Evolutionary conservation across 1,140 invertebrate species (phyloP).

Genomic region (Diorhabda sublineata): DNA sequence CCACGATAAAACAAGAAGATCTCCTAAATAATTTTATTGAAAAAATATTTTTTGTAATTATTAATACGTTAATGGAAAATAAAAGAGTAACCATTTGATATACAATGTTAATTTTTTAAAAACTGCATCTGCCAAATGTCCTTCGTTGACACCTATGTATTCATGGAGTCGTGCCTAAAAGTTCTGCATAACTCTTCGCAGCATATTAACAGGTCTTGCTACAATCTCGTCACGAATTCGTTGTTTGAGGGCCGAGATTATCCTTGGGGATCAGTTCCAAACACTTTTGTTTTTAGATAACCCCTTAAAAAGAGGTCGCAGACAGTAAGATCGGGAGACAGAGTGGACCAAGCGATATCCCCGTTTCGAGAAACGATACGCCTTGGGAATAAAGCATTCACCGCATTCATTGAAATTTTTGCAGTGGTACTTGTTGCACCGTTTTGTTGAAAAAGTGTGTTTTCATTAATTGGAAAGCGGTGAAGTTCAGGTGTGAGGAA

Average conservation of each 20-base stretch:
- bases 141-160: slow-evolving; percentile 48
- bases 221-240: slow-evolving; percentile 24
- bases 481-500: too few species aligned
- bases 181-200: slow-evolving; percentile 20
- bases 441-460: too few species aligned
- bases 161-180: slow-evolving; percentile 23
- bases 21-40: slow-evolving; percentile 19
- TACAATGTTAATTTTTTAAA: slow-evolving; percentile 16
- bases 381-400: slow-evolving; percentile 7
- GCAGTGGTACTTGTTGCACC: too few species aligned
- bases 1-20: background rate
- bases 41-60: slow-evolving; percentile 6
- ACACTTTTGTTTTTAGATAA: too few species aligned
- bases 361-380: background rate
- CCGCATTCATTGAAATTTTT: background rate
- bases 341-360: too few species aligned
- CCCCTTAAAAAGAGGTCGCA: too few species aligned
- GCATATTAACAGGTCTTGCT: slow-evolving; percentile 23
- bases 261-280: too few species aligned
- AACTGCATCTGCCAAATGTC: slow-evolving; percentile 17
- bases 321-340: too few species aligned
- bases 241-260: slow-evolving; percentile 21
- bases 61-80: slow-evolving; percentile 8
- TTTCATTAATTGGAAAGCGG: too few species aligned
- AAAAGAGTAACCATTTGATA: slow-evolving; percentile 14